Percentiles rank a stretch among this genome's conserved stretches.
These are phyloP conservation scores for Empis livida DNA, from an alignment of 2,888 invertebrate species.

Conservation along the genomic window DNA sequence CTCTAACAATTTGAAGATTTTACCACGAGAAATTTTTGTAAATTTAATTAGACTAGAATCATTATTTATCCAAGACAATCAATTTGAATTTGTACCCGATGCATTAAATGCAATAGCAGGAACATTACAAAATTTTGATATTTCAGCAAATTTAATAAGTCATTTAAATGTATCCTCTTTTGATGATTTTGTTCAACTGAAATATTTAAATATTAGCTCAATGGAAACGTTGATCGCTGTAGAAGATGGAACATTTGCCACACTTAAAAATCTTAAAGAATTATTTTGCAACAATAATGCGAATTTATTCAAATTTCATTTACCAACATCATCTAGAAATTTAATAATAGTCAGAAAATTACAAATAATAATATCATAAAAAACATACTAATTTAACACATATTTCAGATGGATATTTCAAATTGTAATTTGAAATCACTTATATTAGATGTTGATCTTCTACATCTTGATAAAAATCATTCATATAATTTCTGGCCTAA, in stretches of 20 bases:
- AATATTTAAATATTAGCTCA: conserved; percentile 46
- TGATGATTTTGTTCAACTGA: conserved; percentile 41
- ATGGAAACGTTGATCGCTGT: conserved; percentile 43
- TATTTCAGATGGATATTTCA: conserved; percentile 47
- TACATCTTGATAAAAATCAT: conserved; percentile 7
- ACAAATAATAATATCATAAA: not conserved
- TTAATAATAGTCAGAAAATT: conserved; percentile 21
- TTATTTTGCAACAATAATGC: conserved; percentile 42
- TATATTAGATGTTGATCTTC: conserved; percentile 9
- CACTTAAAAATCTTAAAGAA: conserved; percentile 29
- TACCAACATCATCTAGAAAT: conserved; percentile 25
- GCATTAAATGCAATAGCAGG: conserved; percentile 41
- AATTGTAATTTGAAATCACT: conserved; percentile 44
- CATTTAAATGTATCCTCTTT: conserved; percentile 47
- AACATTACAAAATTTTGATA: conserved; percentile 43
- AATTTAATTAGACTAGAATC: conserved; percentile 39
- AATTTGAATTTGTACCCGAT: conserved; percentile 44
- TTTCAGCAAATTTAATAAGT: conserved; percentile 48
- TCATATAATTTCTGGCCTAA: conserved; percentile 25
- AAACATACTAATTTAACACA: not conserved
- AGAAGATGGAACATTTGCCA: conserved; percentile 41
- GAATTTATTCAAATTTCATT: conserved; percentile 42
- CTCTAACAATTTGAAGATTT: conserved; percentile 43
- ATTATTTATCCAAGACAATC: conserved; percentile 47
- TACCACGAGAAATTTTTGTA: conserved; percentile 42